Base-by-base conservation (phyloP, 37 sponge, comb jelly and placozoan species). In the Ephydatia muelleri region DNA sequence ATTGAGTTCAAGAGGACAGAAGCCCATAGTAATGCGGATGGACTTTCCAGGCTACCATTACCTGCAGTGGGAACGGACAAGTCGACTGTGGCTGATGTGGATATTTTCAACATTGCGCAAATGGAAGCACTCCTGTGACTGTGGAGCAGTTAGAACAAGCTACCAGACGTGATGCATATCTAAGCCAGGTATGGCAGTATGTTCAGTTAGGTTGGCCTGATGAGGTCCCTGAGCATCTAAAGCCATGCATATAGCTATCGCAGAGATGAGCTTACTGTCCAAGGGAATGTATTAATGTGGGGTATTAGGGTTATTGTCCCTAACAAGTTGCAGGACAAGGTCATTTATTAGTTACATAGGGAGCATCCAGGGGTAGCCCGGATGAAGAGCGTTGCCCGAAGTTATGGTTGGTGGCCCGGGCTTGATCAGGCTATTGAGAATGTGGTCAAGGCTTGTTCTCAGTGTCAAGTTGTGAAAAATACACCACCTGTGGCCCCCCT, bases 341-440 rank as follows among this genome's bases (percentile, higher is more conserved):
- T 90, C 12, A 33, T 81, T 6, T 33, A 21, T 16, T 68, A 79
- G 38, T 31, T 90, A 13, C 90, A 90, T 40, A 4, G 13, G 12
- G 67, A 72, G 67, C 84, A 87, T 77, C 87, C 87, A n/a, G 92
- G 92, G 8, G 83, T 87, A 6, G 2, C 43, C 26, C 25, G 73
- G 27, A 88, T 92, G 92, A 87, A 92, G 64, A n/a, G 65, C 33
- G n/a, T 92, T 6, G 88, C 92, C 5, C 19, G 87, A 21, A 79
- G 80, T 23, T 77, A 91, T 40, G 26, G 82, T n/a, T 87, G 91
- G 87, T 91, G 84, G 91, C 83, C 83, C 21, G 79, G 73, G 31
- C 6, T 86, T 0, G 87, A 90, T 64, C 36, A 11, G 27, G 40
- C 75, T 9, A 83, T 88, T 48, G 88, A 88, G 70, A 14, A 31